Evolutionary conservation across 1,140 invertebrate species (phyloP).

Genomic region (Wasmannia auropunctata): DNA sequence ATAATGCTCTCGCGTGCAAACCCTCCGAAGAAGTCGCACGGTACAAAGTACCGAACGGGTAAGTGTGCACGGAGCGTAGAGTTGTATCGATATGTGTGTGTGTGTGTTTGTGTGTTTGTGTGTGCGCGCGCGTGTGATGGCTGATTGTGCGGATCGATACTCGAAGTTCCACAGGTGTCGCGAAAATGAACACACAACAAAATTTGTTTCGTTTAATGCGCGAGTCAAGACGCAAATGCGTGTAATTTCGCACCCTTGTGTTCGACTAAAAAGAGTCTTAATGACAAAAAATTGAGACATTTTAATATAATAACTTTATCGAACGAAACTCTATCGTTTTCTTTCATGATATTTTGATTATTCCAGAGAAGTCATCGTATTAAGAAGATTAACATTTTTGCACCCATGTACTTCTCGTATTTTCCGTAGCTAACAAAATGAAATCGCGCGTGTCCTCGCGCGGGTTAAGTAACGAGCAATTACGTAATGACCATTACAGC

Average conservation of each 20-base stretch:
- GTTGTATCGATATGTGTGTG: too few relatives aligned
- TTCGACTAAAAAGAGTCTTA: neutral
- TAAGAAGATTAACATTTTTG: neutral
- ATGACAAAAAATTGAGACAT: neutral
- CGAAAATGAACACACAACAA: neutral
- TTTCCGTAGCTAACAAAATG: neutral
- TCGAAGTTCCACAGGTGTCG: constrained; percentile 54
- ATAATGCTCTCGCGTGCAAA: constrained; percentile 51
- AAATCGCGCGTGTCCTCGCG: neutral
- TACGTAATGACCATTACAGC: neutral
- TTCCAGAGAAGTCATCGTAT: neutral
- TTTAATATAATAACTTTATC: neutral
- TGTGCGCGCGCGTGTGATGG: neutral
- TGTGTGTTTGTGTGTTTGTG: too few relatives aligned
- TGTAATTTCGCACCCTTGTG: neutral
- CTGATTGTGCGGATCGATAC: constrained; percentile 44
- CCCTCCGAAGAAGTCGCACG: constrained; percentile 48
- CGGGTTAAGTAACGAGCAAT: constrained; percentile 30
- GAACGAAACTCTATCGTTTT: neutral
- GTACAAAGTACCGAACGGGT: constrained; percentile 22
- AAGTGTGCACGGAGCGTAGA: neutral
- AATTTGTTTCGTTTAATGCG: constrained; percentile 19
- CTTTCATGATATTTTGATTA: neutral
- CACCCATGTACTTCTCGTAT: neutral
- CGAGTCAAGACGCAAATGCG: neutral